Evolutionary conservation across 35 echinoderm and acorn worm genomes (phyloP).

Genomic region (Ophiothrix spiculata): DNA sequence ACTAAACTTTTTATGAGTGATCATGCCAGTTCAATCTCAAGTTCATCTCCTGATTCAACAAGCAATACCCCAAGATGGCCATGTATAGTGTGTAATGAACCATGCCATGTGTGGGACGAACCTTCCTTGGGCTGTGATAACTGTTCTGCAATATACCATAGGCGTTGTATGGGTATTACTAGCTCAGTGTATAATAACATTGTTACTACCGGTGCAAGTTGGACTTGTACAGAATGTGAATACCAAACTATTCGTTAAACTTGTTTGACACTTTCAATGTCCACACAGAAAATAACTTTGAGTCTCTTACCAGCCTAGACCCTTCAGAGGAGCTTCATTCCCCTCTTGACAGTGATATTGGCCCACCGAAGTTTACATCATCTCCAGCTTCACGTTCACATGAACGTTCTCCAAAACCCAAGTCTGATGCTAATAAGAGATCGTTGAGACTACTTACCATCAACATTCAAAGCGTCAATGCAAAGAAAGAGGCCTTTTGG

Average conservation of each 20-base stretch:
- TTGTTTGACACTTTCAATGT: background rate
- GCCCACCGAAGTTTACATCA: background rate
- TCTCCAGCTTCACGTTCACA: background rate
- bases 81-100: background rate
- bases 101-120: background rate
- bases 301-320: background rate
- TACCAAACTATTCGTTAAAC: background rate
- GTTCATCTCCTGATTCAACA: too few species aligned
- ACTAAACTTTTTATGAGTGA: too few species aligned
- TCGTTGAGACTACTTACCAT: conserved; percentile 8
- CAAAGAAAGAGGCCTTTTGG: conserved; percentile 9
- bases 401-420: background rate
- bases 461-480: conserved; percentile 26
- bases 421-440: background rate
- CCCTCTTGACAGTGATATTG: background rate
- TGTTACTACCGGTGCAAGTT: background rate
- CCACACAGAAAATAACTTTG: background rate
- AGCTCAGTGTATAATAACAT: background rate
- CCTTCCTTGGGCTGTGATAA: background rate
- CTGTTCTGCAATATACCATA: background rate
- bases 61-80: background rate
- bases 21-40: background rate
- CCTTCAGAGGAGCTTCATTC: background rate
- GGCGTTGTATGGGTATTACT: background rate
- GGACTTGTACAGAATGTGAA: background rate